Percentiles rank a stretch among this genome's conserved stretches.
Evolutionary conservation across 1,140 invertebrate species (phyloP).

Genomic region (Marisa cornuarietis): DNA sequence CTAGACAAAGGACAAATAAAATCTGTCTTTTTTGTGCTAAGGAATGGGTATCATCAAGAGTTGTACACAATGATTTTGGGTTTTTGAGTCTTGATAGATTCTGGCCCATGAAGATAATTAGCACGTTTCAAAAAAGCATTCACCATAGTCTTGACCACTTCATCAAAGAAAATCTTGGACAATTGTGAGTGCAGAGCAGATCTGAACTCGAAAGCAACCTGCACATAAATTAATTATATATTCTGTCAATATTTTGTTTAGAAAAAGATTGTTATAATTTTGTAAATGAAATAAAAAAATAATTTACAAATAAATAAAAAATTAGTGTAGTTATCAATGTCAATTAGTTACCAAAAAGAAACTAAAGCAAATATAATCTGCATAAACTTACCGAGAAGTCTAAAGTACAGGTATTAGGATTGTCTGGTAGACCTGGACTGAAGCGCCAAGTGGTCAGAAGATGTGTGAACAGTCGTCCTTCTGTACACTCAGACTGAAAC

Average conservation of each 20-base stretch:
- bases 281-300: background rate
- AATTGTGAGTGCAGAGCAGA: conserved; percentile 87
- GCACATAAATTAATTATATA: conserved; percentile 26
- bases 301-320: background rate
- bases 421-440: conserved; percentile 83
- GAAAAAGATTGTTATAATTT: background rate
- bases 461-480: conserved; percentile 91
- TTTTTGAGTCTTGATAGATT: conserved; percentile 53
- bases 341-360: background rate
- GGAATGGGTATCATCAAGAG: conserved; percentile 36
- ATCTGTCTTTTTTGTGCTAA: too few relatives aligned
- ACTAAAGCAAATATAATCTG: background rate
- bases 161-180: conserved; percentile 93
- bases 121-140: conserved; percentile 90
- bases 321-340: too few relatives aligned
- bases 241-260: background rate
- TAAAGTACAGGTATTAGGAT: conserved; percentile 83
- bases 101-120: conserved; percentile 76
- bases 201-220: conserved; percentile 88
- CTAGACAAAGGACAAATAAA: too few relatives aligned
- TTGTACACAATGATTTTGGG: conserved; percentile 40
- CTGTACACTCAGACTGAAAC: conserved; percentile 81
- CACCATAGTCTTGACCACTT: conserved; percentile 95
- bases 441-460: conserved; percentile 93
- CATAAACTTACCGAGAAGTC: conserved; percentile 78